phyloP scores from a whole-genome alignment of 2,888 invertebrate genomes.

The Drosophila phalerata region DNA sequence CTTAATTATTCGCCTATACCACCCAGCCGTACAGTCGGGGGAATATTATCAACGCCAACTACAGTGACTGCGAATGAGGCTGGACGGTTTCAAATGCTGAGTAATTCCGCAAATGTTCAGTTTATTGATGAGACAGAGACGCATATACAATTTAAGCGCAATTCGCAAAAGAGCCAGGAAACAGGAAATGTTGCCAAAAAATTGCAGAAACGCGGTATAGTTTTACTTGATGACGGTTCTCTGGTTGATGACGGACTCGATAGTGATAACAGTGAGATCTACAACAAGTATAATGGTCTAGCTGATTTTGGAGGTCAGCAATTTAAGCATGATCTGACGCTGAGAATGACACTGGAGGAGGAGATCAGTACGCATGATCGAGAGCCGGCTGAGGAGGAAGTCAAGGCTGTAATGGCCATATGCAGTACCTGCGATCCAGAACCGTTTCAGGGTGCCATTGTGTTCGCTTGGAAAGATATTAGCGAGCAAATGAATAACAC shows the following conservation, averaged over 20 bases:
- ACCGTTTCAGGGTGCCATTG: slow-evolving; percentile 92
- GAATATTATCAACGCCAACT: slow-evolving; percentile 1
- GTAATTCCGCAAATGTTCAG: slow-evolving; percentile 88
- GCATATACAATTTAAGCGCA: slow-evolving; percentile 80
- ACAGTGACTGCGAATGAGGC: slow-evolving; percentile 11
- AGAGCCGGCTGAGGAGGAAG: slow-evolving; percentile 94
- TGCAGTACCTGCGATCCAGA: slow-evolving; percentile 91
- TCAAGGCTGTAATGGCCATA: slow-evolving; percentile 91
- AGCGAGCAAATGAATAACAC: slow-evolving; percentile 80
- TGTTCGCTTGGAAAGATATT: slow-evolving; percentile 91
- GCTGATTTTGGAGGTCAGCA: slow-evolving; percentile 90
- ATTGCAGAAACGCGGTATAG: slow-evolving; percentile 89
- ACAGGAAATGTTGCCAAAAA: slow-evolving; percentile 43
- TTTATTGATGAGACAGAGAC: slow-evolving; percentile 87
- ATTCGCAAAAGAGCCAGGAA: slow-evolving; percentile 23
- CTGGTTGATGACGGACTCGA: slow-evolving; percentile 88
- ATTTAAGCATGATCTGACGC: slow-evolving; percentile 88
- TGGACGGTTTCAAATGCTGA: slow-evolving; percentile 68
- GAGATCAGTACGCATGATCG: slow-evolving; percentile 89
- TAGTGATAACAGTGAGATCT: slow-evolving; percentile 84
- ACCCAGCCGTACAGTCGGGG: slow-evolving; percentile 13
- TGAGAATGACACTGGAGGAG: slow-evolving; percentile 83
- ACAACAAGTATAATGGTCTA: slow-evolving; percentile 86
- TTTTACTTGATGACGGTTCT: slow-evolving; percentile 89
- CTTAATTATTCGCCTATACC: slow-evolving; percentile 69